These are phyloP conservation scores for Plebejus argus DNA, from an alignment of 2,888 invertebrate species.

Conservation along the genomic window DNA sequence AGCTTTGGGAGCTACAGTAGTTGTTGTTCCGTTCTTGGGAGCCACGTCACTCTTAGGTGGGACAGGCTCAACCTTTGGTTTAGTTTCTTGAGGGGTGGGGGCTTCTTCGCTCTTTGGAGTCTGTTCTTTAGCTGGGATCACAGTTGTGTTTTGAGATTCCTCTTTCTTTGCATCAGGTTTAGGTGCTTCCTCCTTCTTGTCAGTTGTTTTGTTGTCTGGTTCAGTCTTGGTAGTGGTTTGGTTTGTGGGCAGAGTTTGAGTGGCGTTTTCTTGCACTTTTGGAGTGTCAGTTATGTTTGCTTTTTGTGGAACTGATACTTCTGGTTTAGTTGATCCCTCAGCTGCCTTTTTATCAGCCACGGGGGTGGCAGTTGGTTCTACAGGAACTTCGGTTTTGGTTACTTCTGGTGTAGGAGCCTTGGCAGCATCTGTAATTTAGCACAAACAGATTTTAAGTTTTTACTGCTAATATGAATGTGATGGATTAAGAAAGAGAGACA, in stretches of 20 bases:
- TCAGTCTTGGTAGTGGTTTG: constrained; percentile 27
- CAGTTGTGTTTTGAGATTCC: constrained; percentile 35
- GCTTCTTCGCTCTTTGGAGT: constrained; percentile 39
- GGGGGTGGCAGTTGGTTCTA: background rate
- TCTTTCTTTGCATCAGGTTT: constrained; percentile 40
- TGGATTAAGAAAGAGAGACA: too few relatives aligned
- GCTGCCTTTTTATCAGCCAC: background rate
- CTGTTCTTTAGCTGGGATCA: constrained; percentile 44
- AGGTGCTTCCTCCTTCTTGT: constrained; percentile 39
- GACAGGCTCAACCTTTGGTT: constrained; percentile 40
- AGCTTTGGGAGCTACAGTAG: constrained; percentile 47
- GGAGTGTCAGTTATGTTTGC: constrained; percentile 33
- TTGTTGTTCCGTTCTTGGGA: constrained; percentile 41
- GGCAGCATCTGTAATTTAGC: constrained; percentile 1
- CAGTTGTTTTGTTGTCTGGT: constrained; percentile 42
- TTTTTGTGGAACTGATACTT: constrained; percentile 3
- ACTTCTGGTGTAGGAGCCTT: background rate
- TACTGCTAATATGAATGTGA: too few relatives aligned
- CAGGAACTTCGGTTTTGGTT: background rate
- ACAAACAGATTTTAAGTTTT: background rate
- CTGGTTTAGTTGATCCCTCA: background rate
- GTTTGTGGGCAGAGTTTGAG: constrained; percentile 35
- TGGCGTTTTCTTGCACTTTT: constrained; percentile 23
- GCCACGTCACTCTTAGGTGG: constrained; percentile 42
- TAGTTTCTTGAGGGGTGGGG: constrained; percentile 25